Percentiles rank a stretch among this genome's conserved stretches.
These are phyloP conservation scores for Cyclargus thomasi DNA, from an alignment of 1,140 invertebrate genomes.

Conservation along the genomic window DNA sequence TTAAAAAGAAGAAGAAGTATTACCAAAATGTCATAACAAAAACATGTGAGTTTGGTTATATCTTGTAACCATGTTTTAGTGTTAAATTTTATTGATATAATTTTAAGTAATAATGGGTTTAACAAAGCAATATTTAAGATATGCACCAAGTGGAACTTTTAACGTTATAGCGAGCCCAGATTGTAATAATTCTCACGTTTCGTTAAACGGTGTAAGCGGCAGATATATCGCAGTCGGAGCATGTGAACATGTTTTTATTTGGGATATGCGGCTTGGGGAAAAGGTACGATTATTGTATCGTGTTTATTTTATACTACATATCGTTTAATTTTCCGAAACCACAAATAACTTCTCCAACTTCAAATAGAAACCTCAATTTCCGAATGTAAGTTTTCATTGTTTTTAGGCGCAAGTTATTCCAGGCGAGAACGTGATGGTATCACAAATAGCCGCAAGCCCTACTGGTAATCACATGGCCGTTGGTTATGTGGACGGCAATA, in stretches of 20 bases:
- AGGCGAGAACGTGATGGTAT: slow-evolving; percentile 87
- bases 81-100: not conserved
- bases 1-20: no score
- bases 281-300: slow-evolving; percentile 77
- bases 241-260: slow-evolving; percentile 94
- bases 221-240: slow-evolving; percentile 91
- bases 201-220: slow-evolving; percentile 83
- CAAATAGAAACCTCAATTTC: no score
- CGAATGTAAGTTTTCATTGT: no score
- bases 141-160: slow-evolving; percentile 86
- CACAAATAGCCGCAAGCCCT: slow-evolving; percentile 81
- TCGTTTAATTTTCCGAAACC: no score
- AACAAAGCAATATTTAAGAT: slow-evolving; percentile 97
- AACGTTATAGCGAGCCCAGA: slow-evolving; percentile 89
- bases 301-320: no score
- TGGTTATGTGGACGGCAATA: slow-evolving; percentile 92
- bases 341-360: no score
- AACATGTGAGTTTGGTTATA: slow-evolving; percentile 26
- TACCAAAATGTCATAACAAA: slow-evolving; percentile 40
- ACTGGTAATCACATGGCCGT: slow-evolving; percentile 88
- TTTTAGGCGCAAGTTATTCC: slow-evolving; percentile 81
- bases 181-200: slow-evolving; percentile 87
- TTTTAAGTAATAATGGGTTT: slow-evolving; percentile 84
- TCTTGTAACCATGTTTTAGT: not conserved
- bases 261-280: slow-evolving; percentile 93